phyloP scores from a whole-genome alignment of 2,113 vertebrate species.

The Hyperopisus bebe region DNA sequence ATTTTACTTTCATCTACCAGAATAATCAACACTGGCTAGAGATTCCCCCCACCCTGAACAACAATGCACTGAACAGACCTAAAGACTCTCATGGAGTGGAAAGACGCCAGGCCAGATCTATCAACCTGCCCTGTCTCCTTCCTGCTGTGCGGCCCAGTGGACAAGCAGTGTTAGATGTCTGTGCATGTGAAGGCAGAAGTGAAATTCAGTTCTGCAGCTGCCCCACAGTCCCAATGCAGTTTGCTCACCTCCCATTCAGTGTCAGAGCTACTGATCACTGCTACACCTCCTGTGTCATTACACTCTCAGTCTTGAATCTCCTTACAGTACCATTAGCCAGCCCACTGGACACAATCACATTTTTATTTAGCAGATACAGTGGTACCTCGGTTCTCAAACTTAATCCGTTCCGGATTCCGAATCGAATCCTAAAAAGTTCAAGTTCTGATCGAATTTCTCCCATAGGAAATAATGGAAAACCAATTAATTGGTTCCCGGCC shows the following conservation, averaged over 20 bases:
- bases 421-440: too few relatives aligned
- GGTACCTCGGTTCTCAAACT: too few relatives aligned
- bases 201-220: neutral
- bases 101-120: neutral
- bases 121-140: neutral
- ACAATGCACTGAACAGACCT: neutral
- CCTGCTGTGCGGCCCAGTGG: neutral
- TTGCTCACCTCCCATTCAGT: neutral
- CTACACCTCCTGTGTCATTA: neutral
- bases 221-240: neutral
- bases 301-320: neutral
- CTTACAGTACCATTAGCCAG: neutral
- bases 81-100: neutral
- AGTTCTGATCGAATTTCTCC: too few relatives aligned
- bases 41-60: neutral
- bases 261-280: neutral
- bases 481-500: too few relatives aligned
- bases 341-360: neutral
- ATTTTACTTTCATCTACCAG: neutral
- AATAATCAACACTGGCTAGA: neutral
- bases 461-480: too few relatives aligned
- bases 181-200: neutral
- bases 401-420: too few relatives aligned
- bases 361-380: neutral
- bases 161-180: neutral